A percentile compares a stretch with the other conserved stretches of the same genome.
Evolutionary conservation across 2,797 vertebrate species (phyloP).

Genomic region (Artibeus lituratus): DNA sequence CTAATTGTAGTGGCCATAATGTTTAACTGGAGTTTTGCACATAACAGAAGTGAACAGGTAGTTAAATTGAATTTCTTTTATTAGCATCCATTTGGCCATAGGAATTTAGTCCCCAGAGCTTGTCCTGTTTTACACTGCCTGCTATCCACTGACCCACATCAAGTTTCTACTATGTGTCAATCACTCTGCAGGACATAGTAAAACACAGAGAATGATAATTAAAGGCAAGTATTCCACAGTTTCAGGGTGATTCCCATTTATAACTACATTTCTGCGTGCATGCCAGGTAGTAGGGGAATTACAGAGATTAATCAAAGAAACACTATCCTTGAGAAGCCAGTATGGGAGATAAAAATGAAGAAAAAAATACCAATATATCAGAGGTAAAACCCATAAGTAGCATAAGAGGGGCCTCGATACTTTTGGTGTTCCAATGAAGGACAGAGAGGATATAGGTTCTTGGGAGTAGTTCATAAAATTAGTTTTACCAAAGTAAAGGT

Average conservation of each 20-base stretch:
- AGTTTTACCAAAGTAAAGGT: neutral
- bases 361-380: neutral
- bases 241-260: neutral
- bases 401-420: neutral
- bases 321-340: neutral
- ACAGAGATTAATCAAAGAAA: neutral
- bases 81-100: neutral
- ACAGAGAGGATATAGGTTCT: neutral
- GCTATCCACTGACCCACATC: neutral
- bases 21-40: neutral
- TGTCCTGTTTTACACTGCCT: neutral
- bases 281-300: neutral
- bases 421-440: neutral
- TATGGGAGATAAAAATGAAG: slow-evolving; percentile 16
- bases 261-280: neutral
- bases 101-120: neutral
- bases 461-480: neutral
- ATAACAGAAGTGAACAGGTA: neutral
- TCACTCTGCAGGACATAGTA: neutral
- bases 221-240: neutral
- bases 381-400: neutral
- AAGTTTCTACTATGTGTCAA: neutral
- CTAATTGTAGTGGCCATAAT: neutral
- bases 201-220: neutral
- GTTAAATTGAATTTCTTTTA: neutral